These are phyloP conservation scores for Amiota communis DNA, from an alignment of 2,888 invertebrate genomes.

Conservation along the genomic window DNA sequence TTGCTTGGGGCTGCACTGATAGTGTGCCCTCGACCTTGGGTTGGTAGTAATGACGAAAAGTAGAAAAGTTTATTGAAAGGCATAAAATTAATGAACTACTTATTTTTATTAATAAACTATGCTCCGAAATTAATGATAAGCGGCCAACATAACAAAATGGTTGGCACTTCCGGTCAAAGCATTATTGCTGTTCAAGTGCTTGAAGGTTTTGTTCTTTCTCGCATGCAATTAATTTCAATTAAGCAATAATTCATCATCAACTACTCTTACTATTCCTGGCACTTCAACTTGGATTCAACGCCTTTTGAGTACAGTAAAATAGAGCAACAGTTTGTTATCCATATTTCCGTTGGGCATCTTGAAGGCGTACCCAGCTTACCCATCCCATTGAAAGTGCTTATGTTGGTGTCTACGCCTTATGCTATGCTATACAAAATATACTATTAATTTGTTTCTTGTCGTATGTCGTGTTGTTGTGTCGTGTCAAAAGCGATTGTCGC, in stretches of 20 bases:
- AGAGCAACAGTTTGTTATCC: background rate
- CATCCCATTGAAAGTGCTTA: background rate
- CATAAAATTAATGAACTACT: slow-evolving; percentile 6
- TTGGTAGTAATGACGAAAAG: background rate
- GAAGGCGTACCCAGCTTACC: background rate
- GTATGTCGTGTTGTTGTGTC: background rate
- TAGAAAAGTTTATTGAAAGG: background rate
- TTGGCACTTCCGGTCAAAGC: background rate
- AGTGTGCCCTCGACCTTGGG: slow-evolving; percentile 88
- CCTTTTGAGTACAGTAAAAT: background rate
- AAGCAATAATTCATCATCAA: slow-evolving; percentile 62
- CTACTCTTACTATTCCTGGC: too few relatives aligned
- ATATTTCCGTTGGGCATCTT: too few relatives aligned
- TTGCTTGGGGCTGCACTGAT: slow-evolving; percentile 94
- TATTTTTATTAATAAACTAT: slow-evolving; percentile 8
- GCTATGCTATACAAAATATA: slow-evolving; percentile 46
- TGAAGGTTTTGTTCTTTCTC: background rate
- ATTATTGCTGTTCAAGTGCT: background rate
- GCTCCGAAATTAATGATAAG: slow-evolving; percentile 12
- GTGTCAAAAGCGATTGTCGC: background rate
- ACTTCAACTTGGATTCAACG: too few relatives aligned
- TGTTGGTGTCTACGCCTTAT: slow-evolving; percentile 11
- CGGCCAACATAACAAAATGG: slow-evolving; percentile 1
- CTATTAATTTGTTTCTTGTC: slow-evolving; percentile 56
- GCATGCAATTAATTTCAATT: slow-evolving; percentile 65